These are phyloP conservation scores for Drosophila paracracens DNA, from an alignment of 2,888 invertebrate genomes.

Conservation along the genomic window DNA sequence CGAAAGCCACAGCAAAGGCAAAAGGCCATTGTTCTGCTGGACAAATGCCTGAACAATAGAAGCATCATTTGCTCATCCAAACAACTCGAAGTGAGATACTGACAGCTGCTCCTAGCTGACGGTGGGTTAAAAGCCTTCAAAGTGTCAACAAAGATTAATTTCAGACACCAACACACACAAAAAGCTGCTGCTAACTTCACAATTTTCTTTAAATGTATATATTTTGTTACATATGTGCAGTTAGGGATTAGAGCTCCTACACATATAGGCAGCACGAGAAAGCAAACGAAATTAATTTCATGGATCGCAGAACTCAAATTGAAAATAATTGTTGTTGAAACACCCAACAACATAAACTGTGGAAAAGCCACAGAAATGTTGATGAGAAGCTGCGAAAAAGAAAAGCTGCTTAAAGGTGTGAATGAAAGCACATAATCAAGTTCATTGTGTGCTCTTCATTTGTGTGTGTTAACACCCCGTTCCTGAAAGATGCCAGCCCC, in stretches of 20 bases:
- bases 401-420: conserved; percentile 39
- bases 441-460: conserved; percentile 24
- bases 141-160: conserved; percentile 59
- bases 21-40: conserved; percentile 27
- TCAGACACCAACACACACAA: conserved; percentile 36
- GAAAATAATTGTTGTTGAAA: conserved; percentile 72
- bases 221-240: not conserved
- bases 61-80: conserved; percentile 40
- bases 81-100: conserved; percentile 25
- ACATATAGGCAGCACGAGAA: conserved; percentile 12
- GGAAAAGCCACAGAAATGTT: conserved; percentile 25
- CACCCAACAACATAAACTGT: conserved; percentile 19
- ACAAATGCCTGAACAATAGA: conserved; percentile 50
- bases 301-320: conserved; percentile 73
- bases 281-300: conserved; percentile 77
- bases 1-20: not conserved
- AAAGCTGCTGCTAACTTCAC: conserved; percentile 12
- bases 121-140: conserved; percentile 41
- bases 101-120: conserved; percentile 12
- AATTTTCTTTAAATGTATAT: not conserved
- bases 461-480: conserved; percentile 11
- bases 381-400: conserved; percentile 35
- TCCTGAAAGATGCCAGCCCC: not conserved
- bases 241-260: conserved; percentile 38
- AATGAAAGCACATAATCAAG: conserved; percentile 37